phyloP scores from a whole-genome alignment of 2,888 invertebrate genomes.

The Crocallis elinguaria region DNA sequence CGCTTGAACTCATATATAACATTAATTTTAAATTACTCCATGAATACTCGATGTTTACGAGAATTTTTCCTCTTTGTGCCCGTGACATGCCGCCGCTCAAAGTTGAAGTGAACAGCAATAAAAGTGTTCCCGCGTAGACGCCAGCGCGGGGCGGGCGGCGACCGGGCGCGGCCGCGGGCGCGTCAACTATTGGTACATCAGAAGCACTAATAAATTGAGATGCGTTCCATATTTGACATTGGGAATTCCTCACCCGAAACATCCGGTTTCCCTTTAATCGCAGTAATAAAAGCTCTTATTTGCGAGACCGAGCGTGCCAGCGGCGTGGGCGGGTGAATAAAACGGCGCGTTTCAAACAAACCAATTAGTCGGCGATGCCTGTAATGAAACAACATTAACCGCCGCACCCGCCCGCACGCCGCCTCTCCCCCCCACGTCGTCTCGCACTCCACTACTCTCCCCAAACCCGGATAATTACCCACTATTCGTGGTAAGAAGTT shows the following conservation, averaged over 20 bases:
- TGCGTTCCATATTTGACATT: not conserved
- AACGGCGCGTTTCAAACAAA: slow-evolving; percentile 13
- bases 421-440: not conserved
- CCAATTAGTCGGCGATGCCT: slow-evolving; percentile 12
- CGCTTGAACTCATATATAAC: slow-evolving; percentile 16
- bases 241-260: not conserved
- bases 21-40: slow-evolving; percentile 22
- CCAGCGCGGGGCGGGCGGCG: not conserved
- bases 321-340: slow-evolving; percentile 10
- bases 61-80: slow-evolving; percentile 16
- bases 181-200: no score
- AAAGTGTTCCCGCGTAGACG: not conserved
- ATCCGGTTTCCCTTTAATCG: slow-evolving; percentile 1
- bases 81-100: slow-evolving; percentile 9
- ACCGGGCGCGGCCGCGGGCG: not conserved
- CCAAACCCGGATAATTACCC: slow-evolving; percentile 3
- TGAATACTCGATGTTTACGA: slow-evolving; percentile 21
- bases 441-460: not conserved
- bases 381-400: slow-evolving; percentile 18
- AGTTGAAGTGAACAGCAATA: slow-evolving; percentile 15
- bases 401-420: not conserved
- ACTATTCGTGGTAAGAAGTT: slow-evolving; percentile 12
- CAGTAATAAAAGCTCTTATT: slow-evolving; percentile 5
- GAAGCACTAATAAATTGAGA: no score
- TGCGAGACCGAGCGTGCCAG: not conserved